A percentile compares a stretch with the other conserved stretches of the same genome.
These are phyloP conservation scores for Nymphalis c-album DNA, from an alignment of 2,888 invertebrate species.

Conservation along the genomic window DNA sequence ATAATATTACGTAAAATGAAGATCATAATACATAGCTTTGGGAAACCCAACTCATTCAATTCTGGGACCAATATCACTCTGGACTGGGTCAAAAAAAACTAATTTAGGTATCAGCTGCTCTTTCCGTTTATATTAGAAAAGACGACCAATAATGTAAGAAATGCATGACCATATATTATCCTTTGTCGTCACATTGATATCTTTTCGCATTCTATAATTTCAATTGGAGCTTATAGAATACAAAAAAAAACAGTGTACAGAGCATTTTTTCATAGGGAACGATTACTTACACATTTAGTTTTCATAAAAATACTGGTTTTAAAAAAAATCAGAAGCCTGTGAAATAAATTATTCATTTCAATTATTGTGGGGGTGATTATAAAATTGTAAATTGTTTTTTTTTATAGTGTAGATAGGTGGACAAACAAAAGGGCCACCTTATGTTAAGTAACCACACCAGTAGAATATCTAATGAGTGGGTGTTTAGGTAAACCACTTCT, in stretches of 20 bases:
- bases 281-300: too few species aligned
- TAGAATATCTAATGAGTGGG: too few species aligned
- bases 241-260: background rate
- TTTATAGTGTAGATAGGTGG: too few species aligned
- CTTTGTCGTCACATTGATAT: background rate
- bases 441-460: too few species aligned
- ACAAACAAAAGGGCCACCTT: too few species aligned
- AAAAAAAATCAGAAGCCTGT: too few species aligned
- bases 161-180: slow-evolving; percentile 1
- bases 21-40: background rate
- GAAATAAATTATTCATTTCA: too few species aligned
- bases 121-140: background rate
- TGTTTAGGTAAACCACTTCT: too few species aligned
- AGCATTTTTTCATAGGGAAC: background rate
- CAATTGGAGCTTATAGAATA: too few species aligned
- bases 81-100: slow-evolving; percentile 11
- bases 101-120: slow-evolving; percentile 9
- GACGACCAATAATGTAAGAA: slow-evolving; percentile 8
- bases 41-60: background rate
- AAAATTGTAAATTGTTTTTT: too few species aligned
- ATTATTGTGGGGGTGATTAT: too few species aligned
- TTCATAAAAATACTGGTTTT: too few species aligned
- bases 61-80: background rate
- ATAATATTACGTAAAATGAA: background rate
- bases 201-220: background rate